Base-by-base conservation (phyloP, 1,140 invertebrate species). In the Ceratina australensis region DNA sequence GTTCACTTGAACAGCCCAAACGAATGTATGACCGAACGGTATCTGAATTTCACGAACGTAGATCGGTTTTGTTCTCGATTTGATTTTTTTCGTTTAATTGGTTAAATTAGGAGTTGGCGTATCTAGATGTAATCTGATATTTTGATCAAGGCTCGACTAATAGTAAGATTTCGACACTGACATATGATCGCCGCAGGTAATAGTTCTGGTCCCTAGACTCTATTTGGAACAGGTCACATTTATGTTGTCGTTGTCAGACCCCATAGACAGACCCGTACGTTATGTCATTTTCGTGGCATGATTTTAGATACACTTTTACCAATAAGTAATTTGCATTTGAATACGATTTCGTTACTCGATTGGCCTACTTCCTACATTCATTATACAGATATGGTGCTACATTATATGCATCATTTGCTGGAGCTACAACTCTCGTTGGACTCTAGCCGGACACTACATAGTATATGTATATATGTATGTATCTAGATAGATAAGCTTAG, bases 161-260 rank as follows among this genome's bases (percentile, higher is more conserved):
- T 33, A 33, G 2, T 1, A 66, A 2, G 42, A 66, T 66, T 50
- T 66, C 64, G 64, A 64, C 63, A 47, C 63, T 47, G 63, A 64
- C 63, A 28, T 22, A 66, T 24, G 64, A 66, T 66, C 13, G 42
- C 20, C 22, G 22, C 22, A n/a, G 4, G 16, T 10, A 49, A 65
- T 65, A 24, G 22, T 15, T 4, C 33, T 18, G 42, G 49, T 22
- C 20, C 63, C 63, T 22, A 65, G 49, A 20, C 1, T 66, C 64
- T 49, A 15, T 24, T 66, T 26, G 15, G 42, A 16, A 66, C 22
- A 18, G 42, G 15, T 66, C 15, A 24, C 64, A 49, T 49, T 50
- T 49, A 18, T 18, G 12, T 10, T 49, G 24, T 66, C 64, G 3
- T 49, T 22, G 42, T 24, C 22, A 49, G n/a, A 20, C 49, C 64